Base-by-base conservation (phyloP, 2,113 vertebrate genomes). In the Pantherophis guttatus region DNA sequence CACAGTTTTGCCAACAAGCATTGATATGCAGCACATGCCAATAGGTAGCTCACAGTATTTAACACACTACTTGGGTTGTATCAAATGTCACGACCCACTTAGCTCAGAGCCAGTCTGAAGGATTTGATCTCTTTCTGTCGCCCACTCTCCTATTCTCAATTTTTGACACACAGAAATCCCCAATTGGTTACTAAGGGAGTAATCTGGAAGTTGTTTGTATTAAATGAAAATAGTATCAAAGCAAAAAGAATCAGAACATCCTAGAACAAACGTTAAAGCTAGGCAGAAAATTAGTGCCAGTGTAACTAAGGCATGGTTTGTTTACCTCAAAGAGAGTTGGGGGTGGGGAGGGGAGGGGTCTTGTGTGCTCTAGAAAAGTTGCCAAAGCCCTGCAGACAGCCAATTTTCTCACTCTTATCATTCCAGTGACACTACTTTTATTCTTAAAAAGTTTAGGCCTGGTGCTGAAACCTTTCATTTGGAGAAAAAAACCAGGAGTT, bases 1-100 rank as follows among this genome's bases (percentile, higher is more conserved):
- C 1, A 85, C 23, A 62, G 65, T 17, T 62, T 86, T 86, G 88
- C 91, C 86, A 75, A 86, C 85, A 58, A 54, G n/a, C 44, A 57
- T 59, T 92, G 90, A 87, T 92, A 92, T 90, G 75, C 81, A 92
- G 26, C 81, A 54, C 91, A 90, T 90, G 87, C 33, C 52, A 90
- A 92, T 26, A 92, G 21, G 58, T 87, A 65, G 75, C 88, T 94
- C 58, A 86, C 91, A 92, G 58, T 90, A 90, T 92, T 94, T 90
- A 92, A 87, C 24, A 53, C 8, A 87, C 24, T 87, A 86, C 89
- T 65, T 94, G 88, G 57, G 33, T 50, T 94, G 86, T 87, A 86
- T 90, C 75, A 94, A 26, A 54, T 58, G 65, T 90, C 50, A 92
- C 52, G 48, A 87, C 57, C 44, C 17, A 90, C 52, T 90, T 70